Base-by-base conservation (phyloP, 2,888 invertebrate species). In the Tridacna gigas region DNA sequence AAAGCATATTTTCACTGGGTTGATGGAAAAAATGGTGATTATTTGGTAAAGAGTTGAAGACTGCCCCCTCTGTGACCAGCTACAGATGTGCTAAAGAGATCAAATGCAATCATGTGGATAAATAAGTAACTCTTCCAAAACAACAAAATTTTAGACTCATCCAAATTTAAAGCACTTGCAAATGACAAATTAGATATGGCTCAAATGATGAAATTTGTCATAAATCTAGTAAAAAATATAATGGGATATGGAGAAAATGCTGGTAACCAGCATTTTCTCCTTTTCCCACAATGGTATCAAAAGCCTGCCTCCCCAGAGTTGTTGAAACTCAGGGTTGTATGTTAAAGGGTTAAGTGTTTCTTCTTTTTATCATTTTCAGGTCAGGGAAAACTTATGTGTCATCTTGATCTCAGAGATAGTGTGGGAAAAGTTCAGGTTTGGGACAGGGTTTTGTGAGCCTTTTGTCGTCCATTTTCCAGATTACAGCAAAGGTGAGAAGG, bases 371-470 rank as follows among this genome's bases (percentile, higher is more conserved):
- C 51, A 0, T 60, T 74, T 91, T 63, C 89, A 94, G 94, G 96
- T 97, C 66, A 96, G 95, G 0, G 94, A 97, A 9, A 97, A 97
- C 91, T 95, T 98, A 60, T 97, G 97, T 89, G 96, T 97, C 0
- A 95, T 98, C 81, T 96, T 98, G 66, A 95, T 97, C 51, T 97
- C 97, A 0, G 97, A 97, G 94, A 95, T 98, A 79, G 96, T 97
- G 12, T 97, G 97, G 94, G 97, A 98, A 91, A 98, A 97, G 93
- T 98, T 97, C 93, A 96, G 96, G 90, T 95, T 96, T 73, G 97
- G 96, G 94, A 96, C 96, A 83, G 97, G 97, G 1, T 95, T 96
- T 20, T 95, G 96, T 15, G 97, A 97, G 87, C 97, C 97, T 0
- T 96, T 97, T 60, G 96, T 96, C 87, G 91, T 98, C 25, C 96